phyloP scores from a whole-genome alignment of 2,797 vertebrate genomes.

The Triplophysa yarkandensis region DNA sequence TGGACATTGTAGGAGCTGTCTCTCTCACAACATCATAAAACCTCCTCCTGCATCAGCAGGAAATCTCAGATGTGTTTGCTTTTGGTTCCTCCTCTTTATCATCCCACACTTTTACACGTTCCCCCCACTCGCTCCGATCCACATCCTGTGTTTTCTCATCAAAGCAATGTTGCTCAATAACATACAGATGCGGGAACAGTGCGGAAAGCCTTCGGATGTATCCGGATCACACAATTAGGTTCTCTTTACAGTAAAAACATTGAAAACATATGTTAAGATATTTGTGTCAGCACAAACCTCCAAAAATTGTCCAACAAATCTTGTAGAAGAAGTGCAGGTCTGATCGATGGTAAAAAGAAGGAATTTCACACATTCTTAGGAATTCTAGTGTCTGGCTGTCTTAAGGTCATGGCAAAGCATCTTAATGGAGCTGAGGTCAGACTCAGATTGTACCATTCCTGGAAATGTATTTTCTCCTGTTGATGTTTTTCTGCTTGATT shows the following conservation, averaged over 20 bases:
- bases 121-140: background rate
- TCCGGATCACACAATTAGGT: background rate
- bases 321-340: background rate
- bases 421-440: background rate
- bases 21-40: slow-evolving; percentile 7
- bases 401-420: background rate
- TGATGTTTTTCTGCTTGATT: background rate
- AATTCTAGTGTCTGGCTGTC: background rate
- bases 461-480: background rate
- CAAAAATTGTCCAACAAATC: background rate
- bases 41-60: background rate
- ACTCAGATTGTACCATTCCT: background rate
- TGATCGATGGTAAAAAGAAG: background rate
- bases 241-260: background rate
- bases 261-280: background rate
- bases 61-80: slow-evolving; percentile 18
- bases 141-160: background rate
- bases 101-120: background rate
- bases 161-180: background rate
- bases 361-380: background rate
- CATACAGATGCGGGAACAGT: background rate
- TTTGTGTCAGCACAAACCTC: background rate
- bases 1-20: background rate
- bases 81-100: slow-evolving; percentile 5
- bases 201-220: background rate